Percentiles rank a stretch among this genome's conserved stretches.
Evolutionary conservation across 2,888 invertebrate species (phyloP).

Genomic region (Octodonta nipae): DNA sequence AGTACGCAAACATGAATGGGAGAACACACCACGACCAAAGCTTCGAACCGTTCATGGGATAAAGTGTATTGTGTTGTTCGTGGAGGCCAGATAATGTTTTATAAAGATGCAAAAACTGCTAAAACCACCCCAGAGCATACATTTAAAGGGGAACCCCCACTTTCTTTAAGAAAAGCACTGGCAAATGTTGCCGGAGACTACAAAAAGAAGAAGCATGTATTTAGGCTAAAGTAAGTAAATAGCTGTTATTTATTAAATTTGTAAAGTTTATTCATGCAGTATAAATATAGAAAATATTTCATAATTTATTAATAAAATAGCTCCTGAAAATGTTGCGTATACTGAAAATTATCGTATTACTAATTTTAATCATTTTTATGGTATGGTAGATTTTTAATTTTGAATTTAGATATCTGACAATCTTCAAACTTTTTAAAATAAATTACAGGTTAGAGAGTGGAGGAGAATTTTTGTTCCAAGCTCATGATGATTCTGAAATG

Average conservation of each 20-base stretch:
- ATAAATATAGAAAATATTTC: no score
- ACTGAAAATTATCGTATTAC: no score
- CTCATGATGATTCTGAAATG: conserved; percentile 91
- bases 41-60: conserved; percentile 73
- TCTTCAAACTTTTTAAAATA: neutral
- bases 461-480: conserved; percentile 95
- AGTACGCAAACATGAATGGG: conserved; percentile 94
- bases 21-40: conserved; percentile 86
- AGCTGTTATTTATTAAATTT: no score
- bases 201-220: conserved; percentile 97
- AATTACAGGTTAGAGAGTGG: conserved; percentile 66
- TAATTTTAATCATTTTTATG: no score
- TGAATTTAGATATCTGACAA: no score
- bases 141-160: conserved; percentile 79
- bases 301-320: no score
- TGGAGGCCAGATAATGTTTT: conserved; percentile 76
- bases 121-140: conserved; percentile 75
- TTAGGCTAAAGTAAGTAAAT: conserved; percentile 92
- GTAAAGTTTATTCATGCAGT: no score
- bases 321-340: no score
- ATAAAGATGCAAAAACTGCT: conserved; percentile 90
- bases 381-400: no score
- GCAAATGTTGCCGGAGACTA: conserved; percentile 90
- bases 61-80: conserved; percentile 76
- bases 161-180: conserved; percentile 73